A percentile compares a stretch with the other conserved stretches of the same genome.
Conservation (phyloP, 2,113 vertebrate species). For the Malurus alboscapulatus region DNA sequence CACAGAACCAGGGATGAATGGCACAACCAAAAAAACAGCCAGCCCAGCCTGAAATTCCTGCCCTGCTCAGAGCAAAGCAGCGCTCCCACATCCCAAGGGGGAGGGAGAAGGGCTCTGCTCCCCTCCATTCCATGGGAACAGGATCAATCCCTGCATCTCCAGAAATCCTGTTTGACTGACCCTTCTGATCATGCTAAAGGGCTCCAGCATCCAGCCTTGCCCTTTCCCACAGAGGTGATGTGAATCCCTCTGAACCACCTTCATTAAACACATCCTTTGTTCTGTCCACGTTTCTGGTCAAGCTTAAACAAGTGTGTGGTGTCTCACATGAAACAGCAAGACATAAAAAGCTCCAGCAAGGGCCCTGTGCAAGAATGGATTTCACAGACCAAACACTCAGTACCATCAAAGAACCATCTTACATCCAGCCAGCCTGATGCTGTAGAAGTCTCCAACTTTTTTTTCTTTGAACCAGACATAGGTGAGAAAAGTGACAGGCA, state of each 20-base stretch:
- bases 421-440: not conserved
- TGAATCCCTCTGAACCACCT: not conserved
- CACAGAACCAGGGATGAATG: not conserved
- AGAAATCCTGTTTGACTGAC: not conserved
- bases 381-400: not conserved
- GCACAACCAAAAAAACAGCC: not conserved
- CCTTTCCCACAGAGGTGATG: not conserved
- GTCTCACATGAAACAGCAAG: not conserved
- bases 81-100: not conserved
- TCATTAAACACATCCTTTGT: not conserved
- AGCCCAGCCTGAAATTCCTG: not conserved
- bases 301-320: not conserved
- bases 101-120: not conserved
- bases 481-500: constrained; percentile 15
- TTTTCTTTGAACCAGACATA: not conserved
- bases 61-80: not conserved
- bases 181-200: accelerated
- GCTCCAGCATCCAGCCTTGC: not conserved
- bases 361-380: not conserved
- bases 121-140: not conserved
- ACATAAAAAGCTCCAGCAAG: not conserved
- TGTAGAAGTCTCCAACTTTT: not conserved
- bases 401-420: not conserved
- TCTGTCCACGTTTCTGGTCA: not conserved
- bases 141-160: not conserved